Evolutionary conservation across 2,888 invertebrate genomes (phyloP).

Genomic region (Perdita meconis): DNA sequence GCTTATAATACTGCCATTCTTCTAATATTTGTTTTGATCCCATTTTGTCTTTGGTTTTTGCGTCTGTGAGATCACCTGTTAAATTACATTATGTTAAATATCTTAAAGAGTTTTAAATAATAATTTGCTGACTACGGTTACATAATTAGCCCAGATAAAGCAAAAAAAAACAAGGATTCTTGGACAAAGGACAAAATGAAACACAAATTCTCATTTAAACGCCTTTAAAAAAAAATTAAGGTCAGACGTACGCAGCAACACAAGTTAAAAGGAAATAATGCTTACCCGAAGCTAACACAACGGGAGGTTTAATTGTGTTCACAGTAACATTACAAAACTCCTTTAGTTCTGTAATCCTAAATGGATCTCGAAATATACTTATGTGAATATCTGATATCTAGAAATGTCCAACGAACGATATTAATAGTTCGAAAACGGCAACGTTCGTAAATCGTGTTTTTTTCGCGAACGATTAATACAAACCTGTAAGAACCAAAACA

Average conservation of each 20-base stretch:
- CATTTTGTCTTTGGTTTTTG: conserved; percentile 91
- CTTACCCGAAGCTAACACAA: conserved; percentile 92
- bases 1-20: conserved; percentile 93
- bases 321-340: conserved; percentile 92
- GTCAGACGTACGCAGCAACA: too few relatives aligned
- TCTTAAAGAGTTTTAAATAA: too few relatives aligned
- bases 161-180: too few relatives aligned
- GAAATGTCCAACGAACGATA: background rate
- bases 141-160: too few relatives aligned
- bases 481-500: conserved; percentile 93
- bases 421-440: background rate
- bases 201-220: too few relatives aligned
- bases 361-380: conserved; percentile 92
- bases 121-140: too few relatives aligned
- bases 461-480: conserved; percentile 45
- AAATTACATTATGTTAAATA: conserved; percentile 3
- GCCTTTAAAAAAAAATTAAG: too few relatives aligned
- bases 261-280: conserved; percentile 17
- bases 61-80: conserved; percentile 93
- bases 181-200: too few relatives aligned
- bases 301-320: conserved; percentile 89
- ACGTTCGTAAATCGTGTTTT: background rate
- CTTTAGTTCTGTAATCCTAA: conserved; percentile 90
- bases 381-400: conserved; percentile 96
- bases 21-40: conserved; percentile 92